Evolutionary conservation across 2,888 invertebrate species (phyloP).

Genomic region (Ornithoptera alexandrae): DNA sequence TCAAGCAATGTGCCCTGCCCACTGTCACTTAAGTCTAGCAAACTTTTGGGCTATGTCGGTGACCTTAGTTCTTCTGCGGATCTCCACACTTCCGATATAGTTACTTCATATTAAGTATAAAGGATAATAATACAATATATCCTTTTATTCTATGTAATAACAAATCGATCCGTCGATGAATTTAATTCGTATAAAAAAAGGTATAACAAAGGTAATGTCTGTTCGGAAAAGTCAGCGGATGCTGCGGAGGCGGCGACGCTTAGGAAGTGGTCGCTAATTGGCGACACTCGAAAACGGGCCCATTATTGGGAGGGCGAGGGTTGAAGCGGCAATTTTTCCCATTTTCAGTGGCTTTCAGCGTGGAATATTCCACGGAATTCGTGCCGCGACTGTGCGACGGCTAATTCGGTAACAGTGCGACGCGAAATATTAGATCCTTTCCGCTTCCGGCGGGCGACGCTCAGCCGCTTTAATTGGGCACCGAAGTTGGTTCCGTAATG

Average conservation of each 20-base stretch:
- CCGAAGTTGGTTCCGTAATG: too few relatives aligned
- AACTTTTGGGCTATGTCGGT: too few relatives aligned
- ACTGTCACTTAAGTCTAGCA: too few relatives aligned
- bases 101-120: too few relatives aligned
- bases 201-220: slow-evolving; percentile 16
- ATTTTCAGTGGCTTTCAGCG: slow-evolving; percentile 25
- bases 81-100: too few relatives aligned
- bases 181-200: background rate
- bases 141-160: too few relatives aligned
- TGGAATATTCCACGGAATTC: slow-evolving; percentile 33
- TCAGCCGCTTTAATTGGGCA: too few relatives aligned
- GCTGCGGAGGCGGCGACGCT: slow-evolving; percentile 19
- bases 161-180: too few relatives aligned
- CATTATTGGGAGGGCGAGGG: slow-evolving; percentile 38
- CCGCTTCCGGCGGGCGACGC: background rate
- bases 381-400: slow-evolving; percentile 20
- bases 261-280: slow-evolving; percentile 41
- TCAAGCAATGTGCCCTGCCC: too few relatives aligned
- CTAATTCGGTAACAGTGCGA: slow-evolving; percentile 10
- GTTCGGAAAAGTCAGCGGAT: slow-evolving; percentile 15
- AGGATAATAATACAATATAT: too few relatives aligned
- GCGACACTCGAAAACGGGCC: slow-evolving; percentile 39
- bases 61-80: too few relatives aligned
- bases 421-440: slow-evolving; percentile 5
- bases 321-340: slow-evolving; percentile 22